Evolutionary conservation across 2,888 invertebrate genomes (phyloP), one percentile per base, ranked within the genome.

Genomic region (Sarcophaga caerulescens): DNA sequence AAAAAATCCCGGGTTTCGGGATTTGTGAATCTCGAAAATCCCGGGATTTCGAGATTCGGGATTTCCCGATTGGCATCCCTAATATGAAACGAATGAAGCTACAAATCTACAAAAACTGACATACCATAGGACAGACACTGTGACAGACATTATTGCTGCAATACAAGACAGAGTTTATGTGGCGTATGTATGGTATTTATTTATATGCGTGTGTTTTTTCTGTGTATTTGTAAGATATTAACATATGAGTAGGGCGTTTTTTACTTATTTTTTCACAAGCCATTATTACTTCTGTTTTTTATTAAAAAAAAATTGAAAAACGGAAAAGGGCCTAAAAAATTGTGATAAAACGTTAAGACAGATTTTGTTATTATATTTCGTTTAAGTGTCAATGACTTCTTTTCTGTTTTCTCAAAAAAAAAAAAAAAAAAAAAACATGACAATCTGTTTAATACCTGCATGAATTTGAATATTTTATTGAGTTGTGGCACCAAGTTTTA

Each of bases 311-410:
- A 35, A 35, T 35, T 35, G 25, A 35, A 35, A 69, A 68, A 77
- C 52, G 25, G 14, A 79, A 74, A 4, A 12, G 63, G 35, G 59
- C 79, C 70, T 70, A 75, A 69, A 35, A 69, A 75, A 65, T 70
- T 84, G 65, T 60, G 60, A 69, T 71, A 62, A 59, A 75, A 80
- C n/a, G 35, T 66, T 76, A 66, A 66, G 47, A 75, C 47, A 80
- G 60, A 69, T 69, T 52, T 68, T 44, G 25, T 75, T 70, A 45
- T 71, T 79, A 65, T 47, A 59, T 35, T 70, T 23, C 25, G 52
- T 65, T 57, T 63, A 68, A 70, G 70, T 79, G 84, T 84, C 79
- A 80, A 70, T 80, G 79, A 76, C 75, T 84, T 63, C 70, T 60
- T 35, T 71, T 35, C 63, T 63, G 75, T 60, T 35, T 71, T 35